A percentile compares a stretch with the other conserved stretches of the same genome.
phyloP scores from a whole-genome alignment of 2,888 invertebrate genomes.

The Atherix ibis region DNA sequence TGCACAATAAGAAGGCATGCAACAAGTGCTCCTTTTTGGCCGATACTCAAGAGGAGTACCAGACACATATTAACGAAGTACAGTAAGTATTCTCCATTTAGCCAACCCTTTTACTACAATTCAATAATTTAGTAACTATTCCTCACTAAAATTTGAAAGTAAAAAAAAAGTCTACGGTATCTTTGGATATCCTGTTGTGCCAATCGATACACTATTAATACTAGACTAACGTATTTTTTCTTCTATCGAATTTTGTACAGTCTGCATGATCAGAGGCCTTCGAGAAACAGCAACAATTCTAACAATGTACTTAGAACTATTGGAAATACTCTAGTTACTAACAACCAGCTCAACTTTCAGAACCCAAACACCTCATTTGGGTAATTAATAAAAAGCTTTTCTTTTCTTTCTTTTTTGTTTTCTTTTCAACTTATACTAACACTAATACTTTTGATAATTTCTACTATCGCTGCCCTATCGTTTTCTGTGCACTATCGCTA shows the following conservation, averaged over 20 bases:
- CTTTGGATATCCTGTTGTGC: no score
- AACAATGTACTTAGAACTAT: slow-evolving; percentile 30
- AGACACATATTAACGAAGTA: slow-evolving; percentile 59
- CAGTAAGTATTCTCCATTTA: slow-evolving; percentile 41
- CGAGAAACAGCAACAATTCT: slow-evolving; percentile 22
- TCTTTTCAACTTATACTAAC: no score
- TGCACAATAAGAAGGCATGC: slow-evolving; percentile 82
- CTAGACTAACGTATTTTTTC: not conserved
- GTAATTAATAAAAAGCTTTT: slow-evolving; percentile 18
- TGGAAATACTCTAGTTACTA: slow-evolving; percentile 31
- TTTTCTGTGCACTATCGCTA: no score
- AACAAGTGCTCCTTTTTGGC: slow-evolving; percentile 76
- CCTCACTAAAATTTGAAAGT: no score
- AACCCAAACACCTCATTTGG: slow-evolving; percentile 30
- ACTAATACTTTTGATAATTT: no score
- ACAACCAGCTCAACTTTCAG: slow-evolving; percentile 32
- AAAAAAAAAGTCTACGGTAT: no score
- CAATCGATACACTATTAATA: not conserved
- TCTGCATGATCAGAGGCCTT: slow-evolving; percentile 28
- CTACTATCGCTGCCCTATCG: no score
- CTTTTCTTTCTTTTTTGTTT: slow-evolving; percentile 1
- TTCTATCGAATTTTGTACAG: slow-evolving; percentile 16
- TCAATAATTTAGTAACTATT: no score
- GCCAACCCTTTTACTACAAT: no score
- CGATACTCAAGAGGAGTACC: slow-evolving; percentile 65